Evolutionary conservation across 1,140 invertebrate species (phyloP).

Genomic region (Geopemphigus sp.): DNA sequence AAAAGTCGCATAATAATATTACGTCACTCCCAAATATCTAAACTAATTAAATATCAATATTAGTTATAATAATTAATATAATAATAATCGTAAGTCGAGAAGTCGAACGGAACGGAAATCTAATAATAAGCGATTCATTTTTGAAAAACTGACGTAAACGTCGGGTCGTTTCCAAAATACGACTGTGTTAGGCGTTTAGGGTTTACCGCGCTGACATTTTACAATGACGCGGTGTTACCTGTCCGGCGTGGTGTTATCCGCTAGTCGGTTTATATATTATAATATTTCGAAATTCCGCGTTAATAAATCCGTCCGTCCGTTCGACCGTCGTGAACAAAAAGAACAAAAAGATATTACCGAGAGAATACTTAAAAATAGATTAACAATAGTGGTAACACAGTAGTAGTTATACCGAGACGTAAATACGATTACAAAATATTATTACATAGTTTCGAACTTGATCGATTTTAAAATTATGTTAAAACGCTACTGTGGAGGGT

Average conservation of each 20-base stretch:
- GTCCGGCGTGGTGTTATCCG: neutral
- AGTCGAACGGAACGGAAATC: neutral
- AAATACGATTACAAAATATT: neutral
- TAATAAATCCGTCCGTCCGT: neutral
- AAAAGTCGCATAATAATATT: neutral
- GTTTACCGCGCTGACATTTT: neutral
- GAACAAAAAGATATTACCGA: neutral
- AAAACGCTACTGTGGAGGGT: neutral
- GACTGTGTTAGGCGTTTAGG: neutral
- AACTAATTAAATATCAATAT: constrained; percentile 22
- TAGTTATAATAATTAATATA: neutral
- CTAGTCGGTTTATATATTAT: neutral
- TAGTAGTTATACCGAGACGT: constrained; percentile 2
- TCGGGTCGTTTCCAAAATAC: neutral
- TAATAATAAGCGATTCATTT: neutral
- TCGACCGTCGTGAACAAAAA: neutral
- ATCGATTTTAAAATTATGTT: neutral
- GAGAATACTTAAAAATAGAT: constrained; percentile 23
- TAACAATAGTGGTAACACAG: constrained; percentile 33
- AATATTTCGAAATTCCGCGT: no score
- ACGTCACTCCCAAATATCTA: constrained; percentile 22
- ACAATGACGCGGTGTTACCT: neutral
- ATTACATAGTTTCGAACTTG: neutral
- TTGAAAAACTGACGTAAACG: neutral
- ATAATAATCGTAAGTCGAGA: neutral